Base-by-base conservation (phyloP, 1,140 invertebrate species). In the Ostrea denselamellosa region DNA sequence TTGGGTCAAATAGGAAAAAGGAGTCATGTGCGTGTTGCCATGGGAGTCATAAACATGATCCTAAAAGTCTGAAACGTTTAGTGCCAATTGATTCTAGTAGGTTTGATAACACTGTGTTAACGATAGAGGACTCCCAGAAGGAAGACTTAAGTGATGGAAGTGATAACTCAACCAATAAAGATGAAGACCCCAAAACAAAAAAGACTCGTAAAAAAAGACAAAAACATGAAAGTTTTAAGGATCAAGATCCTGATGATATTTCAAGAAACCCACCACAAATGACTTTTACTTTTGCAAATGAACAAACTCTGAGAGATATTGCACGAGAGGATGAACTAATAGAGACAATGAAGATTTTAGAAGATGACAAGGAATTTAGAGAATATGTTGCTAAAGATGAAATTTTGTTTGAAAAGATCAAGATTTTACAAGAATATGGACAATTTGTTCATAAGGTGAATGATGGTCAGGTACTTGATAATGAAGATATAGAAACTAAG, bases 51-150 rank as follows among this genome's bases (percentile, higher is more conserved):
- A 54, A 54, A 83, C 82, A 83, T 54, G 82, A 83, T 8, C 82
- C 82, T n/a, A 83, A 83, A 83, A 83, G 82, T 53, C 25, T 83
- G 53, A 83, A 83, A 22, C 82, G 82, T 53, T 83, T 83, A 83
- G 82, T 83, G 17, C 82, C 82, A 1, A 83, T 83, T 53, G 51
- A 83, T 34, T 52, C 44, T 10, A 83, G 82, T 52, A 17, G 82
- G 14, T 83, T 83, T 52, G 25, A 83, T 53, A 52, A 53, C 2
- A 22, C 10, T 17, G 2, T 51, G 82, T n/a, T 77, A 83, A 52
- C 17, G n/a, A 17, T 53, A 14, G 52, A 51, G 5, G 34, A 83
- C 19, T 83, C 82, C 34, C 34, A 0, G 52, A 19, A 81, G 12
- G 14, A 62, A 19, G 58, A 62, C n/a, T 77, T 25, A 0, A 77